Conservation (phyloP, 2,113 vertebrate genomes). For the Hassar affinis region DNA sequence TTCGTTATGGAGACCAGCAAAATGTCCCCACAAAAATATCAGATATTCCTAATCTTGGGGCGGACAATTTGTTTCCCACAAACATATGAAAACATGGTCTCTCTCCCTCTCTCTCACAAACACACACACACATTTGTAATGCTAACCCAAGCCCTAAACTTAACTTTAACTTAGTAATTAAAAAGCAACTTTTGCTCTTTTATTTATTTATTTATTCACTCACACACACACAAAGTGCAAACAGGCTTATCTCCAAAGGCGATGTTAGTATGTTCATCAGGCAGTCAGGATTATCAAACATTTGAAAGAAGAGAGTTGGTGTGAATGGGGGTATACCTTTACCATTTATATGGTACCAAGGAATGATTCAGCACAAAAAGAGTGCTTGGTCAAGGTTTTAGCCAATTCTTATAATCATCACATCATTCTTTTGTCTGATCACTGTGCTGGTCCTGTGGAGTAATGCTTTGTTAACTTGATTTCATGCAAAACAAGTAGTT, state of each 20-base stretch:
- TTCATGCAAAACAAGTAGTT: neutral
- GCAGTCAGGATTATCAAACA: slow-evolving; percentile 15
- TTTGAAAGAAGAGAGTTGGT: neutral
- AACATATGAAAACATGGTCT: too few relatives aligned
- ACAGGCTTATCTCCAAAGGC: slow-evolving; percentile 21
- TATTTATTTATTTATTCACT: too few relatives aligned
- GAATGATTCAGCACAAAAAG: neutral
- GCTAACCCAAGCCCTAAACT: too few relatives aligned
- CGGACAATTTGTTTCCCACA: too few relatives aligned
- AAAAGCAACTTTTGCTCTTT: too few relatives aligned
- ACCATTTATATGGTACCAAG: neutral
- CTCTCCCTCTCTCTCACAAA: too few relatives aligned
- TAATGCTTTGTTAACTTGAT: neutral
- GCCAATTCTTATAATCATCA: too few relatives aligned
- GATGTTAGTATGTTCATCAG: neutral
- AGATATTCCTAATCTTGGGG: too few relatives aligned
- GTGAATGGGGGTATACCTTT: neutral
- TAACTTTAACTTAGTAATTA: too few relatives aligned
- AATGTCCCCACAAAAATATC: too few relatives aligned
- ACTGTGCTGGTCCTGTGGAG: neutral
- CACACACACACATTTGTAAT: too few relatives aligned
- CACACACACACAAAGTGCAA: slow-evolving; percentile 3
- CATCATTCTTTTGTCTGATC: neutral
- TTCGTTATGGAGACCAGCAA: too few relatives aligned
- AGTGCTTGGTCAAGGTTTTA: neutral